Conservation (phyloP, 2,888 invertebrate genomes). For the Stenodema calcarata region DNA sequence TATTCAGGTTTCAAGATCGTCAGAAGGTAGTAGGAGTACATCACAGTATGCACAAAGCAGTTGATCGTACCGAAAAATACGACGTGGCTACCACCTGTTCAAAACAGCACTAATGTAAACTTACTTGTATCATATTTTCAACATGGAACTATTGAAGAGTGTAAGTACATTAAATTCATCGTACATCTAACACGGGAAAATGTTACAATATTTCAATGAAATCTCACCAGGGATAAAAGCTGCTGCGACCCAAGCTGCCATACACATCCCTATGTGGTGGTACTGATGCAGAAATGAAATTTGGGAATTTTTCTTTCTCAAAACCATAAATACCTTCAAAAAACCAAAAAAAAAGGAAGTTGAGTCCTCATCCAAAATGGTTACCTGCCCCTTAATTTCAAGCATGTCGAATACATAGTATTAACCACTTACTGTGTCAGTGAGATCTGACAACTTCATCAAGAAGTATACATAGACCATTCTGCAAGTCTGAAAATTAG, state of each 20-base stretch:
- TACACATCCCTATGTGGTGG: conserved; percentile 54
- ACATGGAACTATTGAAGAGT: background rate
- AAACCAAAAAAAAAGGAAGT: background rate
- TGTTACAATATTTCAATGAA: no score
- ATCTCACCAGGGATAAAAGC: conserved; percentile 51
- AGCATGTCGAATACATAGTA: background rate
- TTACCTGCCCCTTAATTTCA: no score
- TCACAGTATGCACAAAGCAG: conserved; percentile 64
- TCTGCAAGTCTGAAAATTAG: background rate
- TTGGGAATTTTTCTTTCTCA: conserved; percentile 53
- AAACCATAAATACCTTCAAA: conserved; percentile 52
- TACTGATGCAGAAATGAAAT: conserved; percentile 54
- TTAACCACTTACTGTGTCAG: conserved; percentile 46
- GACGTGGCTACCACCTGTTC: conserved; percentile 63
- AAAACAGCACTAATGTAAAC: conserved; percentile 41
- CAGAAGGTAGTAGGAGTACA: conserved; percentile 66
- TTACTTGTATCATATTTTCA: background rate
- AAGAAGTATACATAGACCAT: conserved; percentile 42
- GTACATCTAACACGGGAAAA: no score
- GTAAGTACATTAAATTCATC: background rate
- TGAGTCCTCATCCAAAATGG: no score
- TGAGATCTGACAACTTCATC: conserved; percentile 47
- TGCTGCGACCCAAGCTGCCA: conserved; percentile 44
- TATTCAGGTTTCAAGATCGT: conserved; percentile 64
- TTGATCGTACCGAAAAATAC: conserved; percentile 65